Percentiles rank a stretch among this genome's conserved stretches.
These are phyloP conservation scores for Hyposmocoma kahamanoa DNA, from an alignment of 1,140 invertebrate species.

Conservation along the genomic window DNA sequence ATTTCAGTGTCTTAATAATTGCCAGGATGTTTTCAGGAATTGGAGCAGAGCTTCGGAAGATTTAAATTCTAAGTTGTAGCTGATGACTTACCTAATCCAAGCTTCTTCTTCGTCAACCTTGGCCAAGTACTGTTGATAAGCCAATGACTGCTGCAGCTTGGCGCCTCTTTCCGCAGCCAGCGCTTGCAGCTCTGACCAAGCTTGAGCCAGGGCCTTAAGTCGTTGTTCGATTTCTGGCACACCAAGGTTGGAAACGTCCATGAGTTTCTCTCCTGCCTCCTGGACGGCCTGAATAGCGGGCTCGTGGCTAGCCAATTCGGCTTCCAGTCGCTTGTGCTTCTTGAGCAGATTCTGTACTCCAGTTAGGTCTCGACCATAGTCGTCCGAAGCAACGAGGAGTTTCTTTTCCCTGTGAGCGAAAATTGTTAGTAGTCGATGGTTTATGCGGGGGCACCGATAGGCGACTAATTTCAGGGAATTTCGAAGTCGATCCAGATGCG, in stretches of 20 bases:
- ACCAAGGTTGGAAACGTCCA: constrained; percentile 97
- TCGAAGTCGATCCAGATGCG: no score
- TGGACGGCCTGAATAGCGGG: constrained; percentile 98
- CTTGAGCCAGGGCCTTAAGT: constrained; percentile 85
- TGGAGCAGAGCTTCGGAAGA: no score
- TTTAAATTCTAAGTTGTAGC: no score
- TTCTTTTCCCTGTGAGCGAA: constrained; percentile 89
- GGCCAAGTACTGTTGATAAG: constrained; percentile 97
- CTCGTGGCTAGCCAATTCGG: constrained; percentile 96
- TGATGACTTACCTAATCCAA: constrained; percentile 89
- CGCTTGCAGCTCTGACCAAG: constrained; percentile 93
- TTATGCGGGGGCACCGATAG: no score
- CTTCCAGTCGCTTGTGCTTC: constrained; percentile 98
- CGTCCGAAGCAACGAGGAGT: constrained; percentile 96
- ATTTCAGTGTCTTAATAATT: neutral
- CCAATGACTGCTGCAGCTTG: constrained; percentile 95
- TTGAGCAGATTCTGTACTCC: constrained; percentile 98
- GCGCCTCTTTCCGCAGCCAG: constrained; percentile 90
- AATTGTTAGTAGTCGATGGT: no score
- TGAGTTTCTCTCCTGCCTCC: constrained; percentile 95
- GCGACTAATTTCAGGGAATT: no score
- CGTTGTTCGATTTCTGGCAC: constrained; percentile 96
- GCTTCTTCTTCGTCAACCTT: constrained; percentile 99
- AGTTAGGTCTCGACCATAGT: constrained; percentile 98
- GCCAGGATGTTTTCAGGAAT: no score